A percentile compares a stretch with the other conserved stretches of the same genome.
phyloP scores from a whole-genome alignment of 1,140 invertebrate species.

The Drosophila bocki region DNA sequence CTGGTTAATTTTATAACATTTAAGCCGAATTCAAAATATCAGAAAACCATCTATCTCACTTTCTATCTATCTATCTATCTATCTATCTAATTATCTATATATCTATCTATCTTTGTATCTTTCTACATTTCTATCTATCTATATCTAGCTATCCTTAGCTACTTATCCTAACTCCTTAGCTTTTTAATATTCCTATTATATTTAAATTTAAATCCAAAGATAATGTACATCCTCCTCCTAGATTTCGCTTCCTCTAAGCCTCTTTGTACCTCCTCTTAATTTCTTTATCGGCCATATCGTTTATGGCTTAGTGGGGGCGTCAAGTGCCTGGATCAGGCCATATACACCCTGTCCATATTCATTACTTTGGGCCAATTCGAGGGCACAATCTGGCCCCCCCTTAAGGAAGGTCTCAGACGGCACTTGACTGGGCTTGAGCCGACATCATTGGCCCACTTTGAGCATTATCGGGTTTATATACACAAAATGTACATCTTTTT shows the following conservation, averaged over 20 bases:
- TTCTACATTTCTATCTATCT: too few relatives aligned
- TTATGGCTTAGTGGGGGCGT: neutral
- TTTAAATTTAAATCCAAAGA: neutral
- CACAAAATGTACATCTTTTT: neutral
- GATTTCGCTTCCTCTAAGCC: neutral
- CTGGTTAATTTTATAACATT: too few relatives aligned
- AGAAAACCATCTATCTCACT: too few relatives aligned
- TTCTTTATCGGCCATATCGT: constrained; percentile 2
- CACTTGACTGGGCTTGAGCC: constrained; percentile 21
- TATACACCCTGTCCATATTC: constrained; percentile 8
- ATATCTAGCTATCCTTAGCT: too few relatives aligned
- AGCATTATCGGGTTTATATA: constrained; percentile 29
- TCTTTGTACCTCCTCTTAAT: neutral
- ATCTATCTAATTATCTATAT: too few relatives aligned
- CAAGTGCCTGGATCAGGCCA: neutral
- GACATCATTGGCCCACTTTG: constrained; percentile 34
- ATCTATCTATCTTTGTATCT: too few relatives aligned
- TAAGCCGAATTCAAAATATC: too few relatives aligned
- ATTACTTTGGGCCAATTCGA: constrained; percentile 10
- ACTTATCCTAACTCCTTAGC: neutral
- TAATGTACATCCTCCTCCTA: neutral
- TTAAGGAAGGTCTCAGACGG: constrained; percentile 6
- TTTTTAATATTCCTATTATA: neutral
- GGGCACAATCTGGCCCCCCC: constrained; percentile 10
- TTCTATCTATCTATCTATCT: too few relatives aligned